Base-by-base conservation (phyloP, 2,113 vertebrate species). In the Orycteropus afer region DNA sequence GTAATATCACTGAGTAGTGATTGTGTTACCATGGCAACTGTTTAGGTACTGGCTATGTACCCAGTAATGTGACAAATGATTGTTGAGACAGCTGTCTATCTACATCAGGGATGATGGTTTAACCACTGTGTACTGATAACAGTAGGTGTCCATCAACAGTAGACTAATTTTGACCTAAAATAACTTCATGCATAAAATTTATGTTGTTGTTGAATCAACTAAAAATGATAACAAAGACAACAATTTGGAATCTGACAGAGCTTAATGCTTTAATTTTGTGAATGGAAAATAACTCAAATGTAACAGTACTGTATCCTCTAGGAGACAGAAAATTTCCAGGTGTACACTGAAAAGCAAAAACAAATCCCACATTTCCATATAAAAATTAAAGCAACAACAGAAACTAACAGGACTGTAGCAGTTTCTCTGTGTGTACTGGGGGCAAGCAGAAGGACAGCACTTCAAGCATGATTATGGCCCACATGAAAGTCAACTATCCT, bases 261-360 rank as follows among this genome's bases (percentile, higher is more conserved):
- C 15, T 29, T 79, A 42, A 77, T 42, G 79, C 7, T 83, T 91
- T 69, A 94, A 93, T 83, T 96, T 91, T 88, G 47, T 81, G 7
- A 63, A 42, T 45, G 32, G 9, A 77, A 88, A 88, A 82, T 85
- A 89, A 95, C 76, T 91, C 92, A 95, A 96, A 74, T 87, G 77
- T 82, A 37, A 76, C 34, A 89, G 32, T 79, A 76, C n/a, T 77
- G 34, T 42, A 77, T 74, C 40, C 51, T 20, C 78, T 89, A 20
- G 7, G 32, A 92, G 77, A 89, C 0, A 86, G 73, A 86, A 82
- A 65, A 17, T 51, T 87, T 91, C 86, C 37, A 92, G 47, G 34
- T 92, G 3, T 76, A 57, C 6, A 76, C 23, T 40, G 78, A 5
- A 92, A 94, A 91, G 23, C 29, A n/a, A 87, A 67, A 25, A 65